Conservation (phyloP, 2,888 invertebrate species). For the Euclidia mi region DNA sequence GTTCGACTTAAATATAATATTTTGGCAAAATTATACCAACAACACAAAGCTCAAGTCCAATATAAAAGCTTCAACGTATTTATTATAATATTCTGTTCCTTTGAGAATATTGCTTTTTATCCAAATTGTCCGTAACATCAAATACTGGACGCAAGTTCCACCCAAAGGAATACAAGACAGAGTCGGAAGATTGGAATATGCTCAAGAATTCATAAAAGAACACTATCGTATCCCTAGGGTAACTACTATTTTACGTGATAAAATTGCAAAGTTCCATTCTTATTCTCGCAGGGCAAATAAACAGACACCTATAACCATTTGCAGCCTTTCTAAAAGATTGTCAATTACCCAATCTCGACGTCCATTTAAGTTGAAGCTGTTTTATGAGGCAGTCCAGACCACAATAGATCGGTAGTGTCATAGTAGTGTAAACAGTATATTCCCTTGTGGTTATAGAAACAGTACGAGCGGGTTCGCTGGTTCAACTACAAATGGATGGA, state of each 20-base stretch:
- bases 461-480: conserved; percentile 9
- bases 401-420: not conserved
- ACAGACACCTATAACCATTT: not conserved
- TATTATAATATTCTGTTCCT: too few species aligned
- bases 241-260: not conserved
- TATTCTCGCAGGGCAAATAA: not conserved
- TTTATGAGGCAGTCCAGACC: conserved; percentile 1
- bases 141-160: too few species aligned
- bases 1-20: too few species aligned
- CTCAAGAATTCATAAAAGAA: too few species aligned
- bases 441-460: conserved; percentile 25
- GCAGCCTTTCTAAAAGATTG: conserved; percentile 10
- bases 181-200: too few species aligned
- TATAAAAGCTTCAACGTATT: too few species aligned
- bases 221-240: not conserved
- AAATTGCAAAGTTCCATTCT: not conserved
- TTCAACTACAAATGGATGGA: conserved; percentile 57
- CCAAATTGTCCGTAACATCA: too few species aligned
- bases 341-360: conserved; percentile 2
- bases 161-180: too few species aligned
- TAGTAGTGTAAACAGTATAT: conserved; percentile 23
- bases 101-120: too few species aligned
- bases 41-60: too few species aligned
- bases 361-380: not conserved
- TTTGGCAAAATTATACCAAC: too few species aligned